Evolutionary conservation across 2,888 invertebrate species (phyloP).

Genomic region (Acrobasis repandana): DNA sequence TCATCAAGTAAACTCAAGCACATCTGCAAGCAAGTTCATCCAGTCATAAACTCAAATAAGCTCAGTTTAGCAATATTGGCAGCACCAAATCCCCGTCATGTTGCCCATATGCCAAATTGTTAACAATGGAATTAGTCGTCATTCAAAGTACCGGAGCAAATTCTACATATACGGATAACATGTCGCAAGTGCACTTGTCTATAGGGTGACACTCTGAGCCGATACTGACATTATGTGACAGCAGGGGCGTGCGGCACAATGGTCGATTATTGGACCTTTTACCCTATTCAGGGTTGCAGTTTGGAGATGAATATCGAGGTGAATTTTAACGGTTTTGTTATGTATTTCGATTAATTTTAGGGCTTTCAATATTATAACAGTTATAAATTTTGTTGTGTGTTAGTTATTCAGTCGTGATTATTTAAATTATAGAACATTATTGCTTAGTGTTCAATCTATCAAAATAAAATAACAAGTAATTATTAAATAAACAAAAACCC

Average conservation of each 20-base stretch:
- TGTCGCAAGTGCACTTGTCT: constrained; percentile 77
- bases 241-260: constrained; percentile 69
- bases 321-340: constrained; percentile 30
- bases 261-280: constrained; percentile 64
- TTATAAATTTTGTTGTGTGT: background rate
- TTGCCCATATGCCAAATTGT: constrained; percentile 72
- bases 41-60: constrained; percentile 32
- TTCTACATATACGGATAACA: constrained; percentile 70
- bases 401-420: background rate
- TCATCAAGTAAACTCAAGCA: background rate
- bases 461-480: no score
- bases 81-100: constrained; percentile 62
- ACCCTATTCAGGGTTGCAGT: constrained; percentile 55
- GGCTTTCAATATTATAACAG: background rate
- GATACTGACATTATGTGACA: constrained; percentile 80
- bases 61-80: constrained; percentile 44
- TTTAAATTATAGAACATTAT: no score
- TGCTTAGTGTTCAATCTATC: no score
- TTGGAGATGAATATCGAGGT: constrained; percentile 38
- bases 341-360: constrained; percentile 5
- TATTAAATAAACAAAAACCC: no score
- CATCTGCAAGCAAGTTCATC: constrained; percentile 22
- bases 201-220: constrained; percentile 76
- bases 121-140: constrained; percentile 81
- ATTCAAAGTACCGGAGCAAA: constrained; percentile 76